A percentile compares a stretch with the other conserved stretches of the same genome.
Conservation (phyloP, 1,140 invertebrate genomes). For the Nixonia krombeini region DNA sequence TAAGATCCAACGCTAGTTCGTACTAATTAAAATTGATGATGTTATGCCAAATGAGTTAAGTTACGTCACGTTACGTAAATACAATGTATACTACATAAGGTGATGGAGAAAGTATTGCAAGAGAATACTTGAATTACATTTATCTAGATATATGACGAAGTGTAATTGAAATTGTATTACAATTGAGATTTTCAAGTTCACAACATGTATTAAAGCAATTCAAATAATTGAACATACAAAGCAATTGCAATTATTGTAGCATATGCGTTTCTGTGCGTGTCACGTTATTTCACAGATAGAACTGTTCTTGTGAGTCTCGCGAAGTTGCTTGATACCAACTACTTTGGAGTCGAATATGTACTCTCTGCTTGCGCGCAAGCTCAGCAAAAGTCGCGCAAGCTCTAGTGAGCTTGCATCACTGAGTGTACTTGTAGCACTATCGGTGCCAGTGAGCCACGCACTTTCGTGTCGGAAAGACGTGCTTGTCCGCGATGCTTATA, state of each 20-base stretch:
- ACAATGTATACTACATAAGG: too few species aligned
- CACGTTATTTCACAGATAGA: neutral
- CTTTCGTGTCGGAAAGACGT: conserved; percentile 5
- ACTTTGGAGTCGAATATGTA: neutral
- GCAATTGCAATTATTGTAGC: neutral
- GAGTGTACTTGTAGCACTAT: conserved; percentile 9
- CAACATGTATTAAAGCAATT: too few species aligned
- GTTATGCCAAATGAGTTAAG: too few species aligned
- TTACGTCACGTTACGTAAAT: too few species aligned
- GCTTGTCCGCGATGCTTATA: neutral
- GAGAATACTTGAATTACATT: too few species aligned
- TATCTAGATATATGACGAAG: too few species aligned
- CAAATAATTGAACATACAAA: neutral
- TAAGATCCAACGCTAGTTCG: conserved; percentile 6
- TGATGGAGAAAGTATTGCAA: too few species aligned
- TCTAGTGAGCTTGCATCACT: neutral
- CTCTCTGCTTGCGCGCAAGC: conserved; percentile 2
- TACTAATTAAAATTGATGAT: conserved; percentile 18
- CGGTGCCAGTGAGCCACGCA: conserved; percentile 6
- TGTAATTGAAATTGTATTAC: too few species aligned
- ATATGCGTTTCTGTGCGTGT: neutral
- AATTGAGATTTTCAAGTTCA: too few species aligned
- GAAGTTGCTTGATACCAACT: neutral
- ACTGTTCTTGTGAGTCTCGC: conserved; percentile 1
- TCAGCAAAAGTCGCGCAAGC: conserved; percentile 2